These are phyloP conservation scores for Frankliniella intonsa DNA, from an alignment of 2,888 invertebrate genomes.

Conservation along the genomic window DNA sequence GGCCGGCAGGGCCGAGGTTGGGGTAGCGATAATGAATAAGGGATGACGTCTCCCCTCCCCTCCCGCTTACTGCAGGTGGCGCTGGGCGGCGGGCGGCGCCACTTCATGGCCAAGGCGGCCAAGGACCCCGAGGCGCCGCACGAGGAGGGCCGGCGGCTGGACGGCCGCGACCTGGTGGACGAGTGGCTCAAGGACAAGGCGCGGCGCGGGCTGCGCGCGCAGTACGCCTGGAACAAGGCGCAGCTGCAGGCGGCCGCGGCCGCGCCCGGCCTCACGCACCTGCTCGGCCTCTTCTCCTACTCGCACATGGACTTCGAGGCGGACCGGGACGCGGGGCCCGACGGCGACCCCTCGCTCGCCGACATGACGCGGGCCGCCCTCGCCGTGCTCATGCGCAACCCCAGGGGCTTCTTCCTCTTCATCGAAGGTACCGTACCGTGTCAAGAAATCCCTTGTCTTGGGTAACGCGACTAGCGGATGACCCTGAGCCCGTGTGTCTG, in stretches of 20 bases:
- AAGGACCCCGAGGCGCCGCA: conserved; percentile 64
- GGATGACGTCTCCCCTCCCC: too few species aligned
- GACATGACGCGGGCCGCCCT: conserved; percentile 73
- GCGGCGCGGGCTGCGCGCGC: conserved; percentile 59
- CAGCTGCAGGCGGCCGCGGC: conserved; percentile 53
- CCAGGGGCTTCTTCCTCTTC: conserved; percentile 69
- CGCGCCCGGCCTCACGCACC: conserved; percentile 7
- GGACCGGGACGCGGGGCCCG: conserved; percentile 61
- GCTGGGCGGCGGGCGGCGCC: conserved; percentile 71
- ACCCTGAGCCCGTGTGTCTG: not conserved
- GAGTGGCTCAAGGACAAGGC: conserved; percentile 75
- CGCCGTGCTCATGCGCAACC: conserved; percentile 64
- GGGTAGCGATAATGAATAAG: not conserved
- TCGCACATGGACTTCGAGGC: conserved; percentile 77
- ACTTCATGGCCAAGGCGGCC: conserved; percentile 68
- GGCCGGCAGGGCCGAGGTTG: not conserved
- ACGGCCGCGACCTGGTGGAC: conserved; percentile 72
- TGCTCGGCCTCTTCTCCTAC: conserved; percentile 60
- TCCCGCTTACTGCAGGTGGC: conserved; percentile 58
- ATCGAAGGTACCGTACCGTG: conserved; percentile 59
- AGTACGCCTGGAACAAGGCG: conserved; percentile 69
- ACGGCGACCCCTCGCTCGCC: conserved; percentile 67
- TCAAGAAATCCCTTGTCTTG: too few species aligned
- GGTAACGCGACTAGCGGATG: not conserved
- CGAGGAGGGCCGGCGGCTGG: conserved; percentile 66